Percentiles rank a stretch among this genome's conserved stretches.
Evolutionary conservation across 2,888 invertebrate species (phyloP).

Genomic region (Drosophila merina): DNA sequence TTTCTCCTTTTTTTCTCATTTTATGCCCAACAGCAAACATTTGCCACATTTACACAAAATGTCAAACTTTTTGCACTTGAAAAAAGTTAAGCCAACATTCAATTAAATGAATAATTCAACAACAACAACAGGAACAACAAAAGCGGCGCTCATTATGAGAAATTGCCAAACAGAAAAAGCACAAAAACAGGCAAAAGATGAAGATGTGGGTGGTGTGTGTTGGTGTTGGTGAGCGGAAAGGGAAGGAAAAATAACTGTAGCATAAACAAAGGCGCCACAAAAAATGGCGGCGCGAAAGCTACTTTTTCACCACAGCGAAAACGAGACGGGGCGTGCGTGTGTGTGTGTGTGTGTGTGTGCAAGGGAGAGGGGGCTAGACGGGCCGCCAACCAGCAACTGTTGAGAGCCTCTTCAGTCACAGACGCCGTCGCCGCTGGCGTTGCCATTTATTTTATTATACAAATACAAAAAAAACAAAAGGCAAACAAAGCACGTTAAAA

Average conservation of each 20-base stretch:
- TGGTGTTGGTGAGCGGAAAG: slow-evolving; percentile 4
- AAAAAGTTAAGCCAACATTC: slow-evolving; percentile 52
- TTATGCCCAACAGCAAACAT: slow-evolving; percentile 39
- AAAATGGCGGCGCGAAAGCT: slow-evolving; percentile 83
- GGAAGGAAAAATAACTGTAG: slow-evolving; percentile 61
- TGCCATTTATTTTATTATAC: slow-evolving; percentile 77
- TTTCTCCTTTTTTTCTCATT: not conserved
- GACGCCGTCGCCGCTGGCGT: slow-evolving; percentile 68
- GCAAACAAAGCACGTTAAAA: slow-evolving; percentile 53
- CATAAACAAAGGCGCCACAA: slow-evolving; percentile 80
- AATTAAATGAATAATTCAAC: slow-evolving; percentile 54
- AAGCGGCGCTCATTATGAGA: slow-evolving; percentile 74
- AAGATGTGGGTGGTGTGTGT: slow-evolving; percentile 1
- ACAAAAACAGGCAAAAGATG: slow-evolving; percentile 37
- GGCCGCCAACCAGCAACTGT: slow-evolving; percentile 61
- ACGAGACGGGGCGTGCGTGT: slow-evolving; percentile 6
- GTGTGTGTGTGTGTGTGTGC: slow-evolving; percentile 2
- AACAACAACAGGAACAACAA: slow-evolving; percentile 28
- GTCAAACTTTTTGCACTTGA: slow-evolving; percentile 82
- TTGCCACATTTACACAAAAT: slow-evolving; percentile 79
- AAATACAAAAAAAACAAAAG: slow-evolving; percentile 65
- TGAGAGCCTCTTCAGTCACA: slow-evolving; percentile 70
- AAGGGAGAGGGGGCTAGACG: slow-evolving; percentile 36
- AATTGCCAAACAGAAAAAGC: slow-evolving; percentile 61
- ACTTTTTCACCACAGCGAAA: slow-evolving; percentile 63